phyloP scores from a whole-genome alignment of 2,113 vertebrate species.

The Myotis brandtii region DNA sequence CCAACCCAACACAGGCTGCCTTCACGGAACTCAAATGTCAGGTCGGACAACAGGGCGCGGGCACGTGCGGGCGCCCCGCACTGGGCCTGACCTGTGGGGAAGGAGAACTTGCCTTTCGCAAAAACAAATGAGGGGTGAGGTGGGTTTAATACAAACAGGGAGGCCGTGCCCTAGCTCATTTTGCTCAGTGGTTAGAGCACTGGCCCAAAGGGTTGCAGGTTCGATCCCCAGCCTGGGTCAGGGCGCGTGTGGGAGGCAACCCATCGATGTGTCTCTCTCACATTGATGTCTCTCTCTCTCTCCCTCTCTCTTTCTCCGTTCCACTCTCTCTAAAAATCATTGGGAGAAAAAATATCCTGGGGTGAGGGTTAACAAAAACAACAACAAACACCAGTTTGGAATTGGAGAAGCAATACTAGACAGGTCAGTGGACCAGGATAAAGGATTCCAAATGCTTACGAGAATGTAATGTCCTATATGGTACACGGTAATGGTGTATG shows the following conservation, averaged over 20 bases:
- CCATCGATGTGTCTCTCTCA: too few species aligned
- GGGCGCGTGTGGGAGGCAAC: too few species aligned
- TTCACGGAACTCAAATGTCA: slow-evolving; percentile 73
- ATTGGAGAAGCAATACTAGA: background rate
- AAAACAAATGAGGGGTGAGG: background rate
- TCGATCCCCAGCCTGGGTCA: too few species aligned
- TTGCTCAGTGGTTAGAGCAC: too few species aligned
- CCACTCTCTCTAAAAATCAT: too few species aligned
- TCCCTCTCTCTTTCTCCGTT: too few species aligned
- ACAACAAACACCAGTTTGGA: background rate
- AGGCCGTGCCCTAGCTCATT: fast-evolving
- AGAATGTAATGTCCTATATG: background rate
- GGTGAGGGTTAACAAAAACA: too few species aligned
- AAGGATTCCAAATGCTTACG: background rate
- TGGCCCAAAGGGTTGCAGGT: too few species aligned
- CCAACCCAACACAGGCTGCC: background rate
- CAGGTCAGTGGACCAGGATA: background rate
- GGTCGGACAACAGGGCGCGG: slow-evolving; percentile 45
- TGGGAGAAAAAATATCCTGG: too few species aligned
- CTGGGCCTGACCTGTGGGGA: background rate
- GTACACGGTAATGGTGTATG: background rate
- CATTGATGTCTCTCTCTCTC: too few species aligned
- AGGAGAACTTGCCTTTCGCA: background rate
- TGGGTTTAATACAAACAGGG: background rate
- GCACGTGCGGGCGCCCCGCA: slow-evolving; percentile 44